These are phyloP conservation scores for Drosophila insularis DNA, from an alignment of 1,140 invertebrate genomes.

Conservation along the genomic window DNA sequence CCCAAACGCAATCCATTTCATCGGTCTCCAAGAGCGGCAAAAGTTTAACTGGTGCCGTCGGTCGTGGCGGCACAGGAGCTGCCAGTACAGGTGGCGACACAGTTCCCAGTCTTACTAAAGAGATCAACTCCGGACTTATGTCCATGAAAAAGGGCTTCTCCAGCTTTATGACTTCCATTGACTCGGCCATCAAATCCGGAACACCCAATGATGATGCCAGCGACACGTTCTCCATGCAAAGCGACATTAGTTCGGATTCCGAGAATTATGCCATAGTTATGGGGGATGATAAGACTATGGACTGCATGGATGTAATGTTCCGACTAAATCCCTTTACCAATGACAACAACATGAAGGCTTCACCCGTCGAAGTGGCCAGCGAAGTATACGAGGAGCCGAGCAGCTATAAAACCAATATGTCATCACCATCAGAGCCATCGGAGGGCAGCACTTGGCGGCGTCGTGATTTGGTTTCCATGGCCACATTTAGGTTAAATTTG, in stretches of 20 bases:
- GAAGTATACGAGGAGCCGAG: conserved; percentile 91
- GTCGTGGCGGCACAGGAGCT: conserved; percentile 22
- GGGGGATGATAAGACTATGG: conserved; percentile 86
- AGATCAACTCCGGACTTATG: conserved; percentile 84
- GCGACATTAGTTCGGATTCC: conserved; percentile 91
- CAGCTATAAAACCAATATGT: conserved; percentile 85
- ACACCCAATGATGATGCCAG: conserved; percentile 88
- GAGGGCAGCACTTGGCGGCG: conserved; percentile 90
- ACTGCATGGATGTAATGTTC: conserved; percentile 87
- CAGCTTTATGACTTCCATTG: conserved; percentile 91
- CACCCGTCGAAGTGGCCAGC: conserved; percentile 89
- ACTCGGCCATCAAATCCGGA: conserved; percentile 88
- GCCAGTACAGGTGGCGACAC: conserved; percentile 45
- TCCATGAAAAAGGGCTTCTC: conserved; percentile 91
- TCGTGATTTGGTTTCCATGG: conserved; percentile 88
- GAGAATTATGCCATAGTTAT: conserved; percentile 89
- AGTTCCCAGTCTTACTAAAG: conserved; percentile 74
- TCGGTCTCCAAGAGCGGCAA: conserved; percentile 76
- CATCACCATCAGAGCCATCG: conserved; percentile 90
- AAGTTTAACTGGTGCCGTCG: conserved; percentile 12
- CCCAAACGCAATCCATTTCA: conserved; percentile 63
- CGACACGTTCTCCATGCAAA: conserved; percentile 87
- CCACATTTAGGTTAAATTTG: conserved; percentile 74
- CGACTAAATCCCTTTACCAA: conserved; percentile 80
- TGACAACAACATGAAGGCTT: conserved; percentile 83